Evolutionary conservation across 2,888 invertebrate species (phyloP).

Genomic region (Sphaerophoria rueppellii): DNA sequence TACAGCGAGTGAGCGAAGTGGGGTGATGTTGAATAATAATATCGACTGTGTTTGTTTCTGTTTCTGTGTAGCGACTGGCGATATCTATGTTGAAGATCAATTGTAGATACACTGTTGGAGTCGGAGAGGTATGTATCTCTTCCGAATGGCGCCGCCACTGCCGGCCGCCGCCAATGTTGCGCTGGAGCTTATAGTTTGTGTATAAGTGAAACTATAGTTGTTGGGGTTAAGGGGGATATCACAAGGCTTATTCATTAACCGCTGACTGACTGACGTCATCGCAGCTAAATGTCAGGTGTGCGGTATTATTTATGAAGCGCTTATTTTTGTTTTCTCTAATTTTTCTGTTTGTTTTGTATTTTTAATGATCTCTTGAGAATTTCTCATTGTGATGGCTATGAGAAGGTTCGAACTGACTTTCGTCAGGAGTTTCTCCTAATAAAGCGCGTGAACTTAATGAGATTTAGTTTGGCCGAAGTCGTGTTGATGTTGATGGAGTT

Average conservation of each 20-base stretch:
- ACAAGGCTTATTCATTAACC: constrained; percentile 47
- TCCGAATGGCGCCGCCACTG: constrained; percentile 61
- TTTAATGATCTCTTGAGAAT: constrained; percentile 71
- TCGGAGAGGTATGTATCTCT: constrained; percentile 60
- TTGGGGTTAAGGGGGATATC: neutral
- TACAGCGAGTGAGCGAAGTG: neutral
- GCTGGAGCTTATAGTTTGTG: constrained; percentile 23
- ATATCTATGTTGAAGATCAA: constrained; percentile 67
- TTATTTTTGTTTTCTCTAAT: constrained; percentile 27
- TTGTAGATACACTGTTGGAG: constrained; percentile 57
- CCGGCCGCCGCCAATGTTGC: too few species aligned
- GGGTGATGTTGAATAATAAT: constrained; percentile 50
- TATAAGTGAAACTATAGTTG: neutral
- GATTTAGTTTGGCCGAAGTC: constrained; percentile 20
- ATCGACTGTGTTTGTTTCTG: neutral
- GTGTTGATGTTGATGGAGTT: constrained; percentile 18
- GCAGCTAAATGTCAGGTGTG: constrained; percentile 72
- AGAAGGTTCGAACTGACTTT: constrained; percentile 33
- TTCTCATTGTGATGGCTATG: constrained; percentile 45
- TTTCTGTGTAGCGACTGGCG: neutral
- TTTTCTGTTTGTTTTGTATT: constrained; percentile 48
- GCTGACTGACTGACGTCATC: constrained; percentile 68
- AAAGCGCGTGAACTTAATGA: constrained; percentile 67
- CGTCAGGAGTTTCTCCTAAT: constrained; percentile 54
- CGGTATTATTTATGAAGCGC: constrained; percentile 64